A percentile compares a stretch with the other conserved stretches of the same genome.
Evolutionary conservation across 2,113 vertebrate species (phyloP).

Genomic region (Hucho hucho): DNA sequence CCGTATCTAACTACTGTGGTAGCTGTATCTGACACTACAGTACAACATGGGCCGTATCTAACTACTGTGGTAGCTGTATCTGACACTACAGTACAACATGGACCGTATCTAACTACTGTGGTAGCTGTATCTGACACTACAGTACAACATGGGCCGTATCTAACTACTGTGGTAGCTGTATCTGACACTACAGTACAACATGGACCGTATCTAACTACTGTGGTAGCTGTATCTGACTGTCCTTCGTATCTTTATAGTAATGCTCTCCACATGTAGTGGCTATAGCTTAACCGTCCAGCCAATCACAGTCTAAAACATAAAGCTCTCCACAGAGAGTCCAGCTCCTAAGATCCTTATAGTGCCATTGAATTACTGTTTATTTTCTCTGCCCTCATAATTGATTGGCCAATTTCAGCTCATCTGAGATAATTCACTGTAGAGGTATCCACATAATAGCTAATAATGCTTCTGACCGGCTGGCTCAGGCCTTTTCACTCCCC

Average conservation of each 20-base stretch:
- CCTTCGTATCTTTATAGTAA: slow-evolving; percentile 22
- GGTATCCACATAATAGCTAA: slow-evolving; percentile 18
- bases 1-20: no score
- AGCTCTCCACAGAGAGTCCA: slow-evolving; percentile 44
- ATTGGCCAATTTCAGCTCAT: slow-evolving; percentile 32
- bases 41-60: no score
- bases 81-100: slow-evolving; percentile 22
- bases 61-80: no score
- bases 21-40: no score
- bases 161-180: no score
- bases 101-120: slow-evolving; percentile 5
- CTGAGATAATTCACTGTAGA: slow-evolving; percentile 36
- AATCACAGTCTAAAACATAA: slow-evolving; percentile 17
- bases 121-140: no score
- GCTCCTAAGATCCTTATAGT: slow-evolving; percentile 33
- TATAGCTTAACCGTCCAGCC: not conserved
- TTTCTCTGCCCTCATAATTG: slow-evolving; percentile 27
- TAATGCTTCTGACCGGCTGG: slow-evolving; percentile 6
- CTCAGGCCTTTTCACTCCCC: slow-evolving; percentile 11
- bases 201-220: no score
- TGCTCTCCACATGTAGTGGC: slow-evolving; percentile 48
- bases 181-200: no score
- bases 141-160: no score
- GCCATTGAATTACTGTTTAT: slow-evolving; percentile 39
- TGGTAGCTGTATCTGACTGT: no score